Conservation (phyloP, 2,797 vertebrate genomes). For the Sebastes paucispinis region DNA sequence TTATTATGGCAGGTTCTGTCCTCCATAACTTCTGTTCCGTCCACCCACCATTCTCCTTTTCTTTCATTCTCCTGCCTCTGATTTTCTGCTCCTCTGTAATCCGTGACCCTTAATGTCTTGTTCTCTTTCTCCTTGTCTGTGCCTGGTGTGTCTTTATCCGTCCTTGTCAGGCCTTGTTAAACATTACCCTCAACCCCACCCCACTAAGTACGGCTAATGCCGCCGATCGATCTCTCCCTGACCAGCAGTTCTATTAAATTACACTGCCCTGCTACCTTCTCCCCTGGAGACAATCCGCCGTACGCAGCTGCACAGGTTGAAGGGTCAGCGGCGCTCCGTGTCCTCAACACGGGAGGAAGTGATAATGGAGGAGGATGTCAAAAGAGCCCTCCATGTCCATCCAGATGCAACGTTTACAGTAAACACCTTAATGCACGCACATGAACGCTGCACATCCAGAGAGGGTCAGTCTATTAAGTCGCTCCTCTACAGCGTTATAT, state of each 20-base stretch:
- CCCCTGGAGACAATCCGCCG: not conserved
- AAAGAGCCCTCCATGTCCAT: not conserved
- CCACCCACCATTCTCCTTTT: not conserved
- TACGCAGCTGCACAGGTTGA: not conserved
- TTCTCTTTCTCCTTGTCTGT: not conserved
- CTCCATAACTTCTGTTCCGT: not conserved
- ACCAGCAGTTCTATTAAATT: conserved; percentile 58
- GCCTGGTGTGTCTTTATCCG: conserved; percentile 25
- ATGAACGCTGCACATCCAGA: not conserved
- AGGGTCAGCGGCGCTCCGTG: conserved; percentile 3
- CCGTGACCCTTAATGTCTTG: not conserved
- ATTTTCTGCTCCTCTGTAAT: not conserved
- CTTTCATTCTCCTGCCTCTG: not conserved
- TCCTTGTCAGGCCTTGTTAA: conserved; percentile 63
- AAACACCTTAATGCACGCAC: not conserved
- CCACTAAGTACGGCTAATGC: conserved; percentile 46
- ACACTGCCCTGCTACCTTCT: conserved; percentile 9
- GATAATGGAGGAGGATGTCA: conserved; percentile 10
- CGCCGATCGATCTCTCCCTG: conserved; percentile 45
- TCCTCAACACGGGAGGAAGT: not conserved
- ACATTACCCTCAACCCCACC: conserved; percentile 25
- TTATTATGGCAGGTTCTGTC: no score
- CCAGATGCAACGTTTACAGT: not conserved
- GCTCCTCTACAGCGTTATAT: conserved; percentile 19
- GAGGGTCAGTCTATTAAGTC: conserved; percentile 23